Evolutionary conservation across 2,888 invertebrate species (phyloP), one percentile per base, ranked within the genome.

Genomic region (Calliphora vomitoria): DNA sequence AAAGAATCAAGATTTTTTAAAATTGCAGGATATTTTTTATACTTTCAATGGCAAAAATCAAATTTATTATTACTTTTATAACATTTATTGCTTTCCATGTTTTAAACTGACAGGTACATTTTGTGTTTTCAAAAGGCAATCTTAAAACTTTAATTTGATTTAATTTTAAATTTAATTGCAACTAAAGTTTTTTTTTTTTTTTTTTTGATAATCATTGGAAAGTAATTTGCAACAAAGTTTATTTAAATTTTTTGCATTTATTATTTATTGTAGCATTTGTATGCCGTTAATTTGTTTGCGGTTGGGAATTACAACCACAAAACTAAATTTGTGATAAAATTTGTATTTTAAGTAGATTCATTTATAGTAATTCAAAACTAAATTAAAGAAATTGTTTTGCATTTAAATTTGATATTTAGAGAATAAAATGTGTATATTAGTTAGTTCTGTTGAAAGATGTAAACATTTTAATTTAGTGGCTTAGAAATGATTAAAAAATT

Each of bases 181-280:
- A 10, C 44, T 3, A 11, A 11, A 44, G 3, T 3, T 44, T 11
- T 11, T n/a, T n/a, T n/a, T n/a, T n/a, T n/a, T n/a, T n/a, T n/a
- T 11, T 44, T 44, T 31, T 25, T 5, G 11, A 25, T 25, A 25
- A 31, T 25, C 13, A 58, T 2, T 58, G 31, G 13, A 58, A 25
- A 25, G 25, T 31, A 58, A 3, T 60, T 60, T 60, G 10, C 31
- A 60, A 60, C 31, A 60, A 60, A 60, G 31, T 60, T 60, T 25
- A 44, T 11, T 44, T 11, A 11, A 55, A 10, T 55, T 20, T 18
- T 20, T 10, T 55, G 55, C 44, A 44, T 55, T 55, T 11, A 20
- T 55, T 55, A 10, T 8, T 60, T 60, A 31, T 31, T 60, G 15
- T 60, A 31, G 31, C 55, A 55, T 20, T 55, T 55, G 20, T 55